Evolutionary conservation across 2,797 vertebrate genomes (phyloP).

Genomic region (Odontamblyopus lacepedii): DNA sequence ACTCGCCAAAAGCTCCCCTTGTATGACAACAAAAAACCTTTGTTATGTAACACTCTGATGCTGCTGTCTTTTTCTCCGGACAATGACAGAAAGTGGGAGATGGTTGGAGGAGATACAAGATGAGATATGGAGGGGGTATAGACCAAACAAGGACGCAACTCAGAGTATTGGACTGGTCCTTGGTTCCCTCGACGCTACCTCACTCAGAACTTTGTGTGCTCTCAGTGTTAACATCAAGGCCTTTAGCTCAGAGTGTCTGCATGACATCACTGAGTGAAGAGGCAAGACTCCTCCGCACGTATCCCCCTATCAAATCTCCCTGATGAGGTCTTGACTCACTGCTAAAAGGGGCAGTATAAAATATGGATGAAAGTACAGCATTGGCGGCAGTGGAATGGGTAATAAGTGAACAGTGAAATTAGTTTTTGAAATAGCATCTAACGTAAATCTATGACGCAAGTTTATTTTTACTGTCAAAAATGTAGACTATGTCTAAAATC

Average conservation of each 20-base stretch:
- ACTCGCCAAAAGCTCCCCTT: constrained; percentile 59
- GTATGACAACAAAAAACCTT: constrained; percentile 66
- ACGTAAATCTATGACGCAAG: neutral
- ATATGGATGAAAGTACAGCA: constrained; percentile 2
- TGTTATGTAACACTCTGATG: constrained; percentile 72
- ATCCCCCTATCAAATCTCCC: constrained; percentile 47
- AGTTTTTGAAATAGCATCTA: neutral
- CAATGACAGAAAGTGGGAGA: constrained; percentile 38
- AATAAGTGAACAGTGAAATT: neutral
- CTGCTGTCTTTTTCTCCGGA: constrained; percentile 44
- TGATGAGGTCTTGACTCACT: constrained; percentile 43
- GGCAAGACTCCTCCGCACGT: constrained; percentile 25
- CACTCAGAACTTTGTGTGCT: constrained; percentile 3
- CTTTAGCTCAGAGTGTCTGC: constrained; percentile 44
- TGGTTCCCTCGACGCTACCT: neutral
- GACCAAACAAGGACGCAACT: constrained; percentile 19
- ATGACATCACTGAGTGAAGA: constrained; percentile 62
- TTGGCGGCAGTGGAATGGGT: neutral
- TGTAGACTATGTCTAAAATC: neutral
- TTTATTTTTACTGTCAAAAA: neutral
- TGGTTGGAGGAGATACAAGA: constrained; percentile 15
- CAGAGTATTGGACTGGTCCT: constrained; percentile 4
- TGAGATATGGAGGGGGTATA: constrained; percentile 15
- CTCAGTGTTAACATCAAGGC: constrained; percentile 42
- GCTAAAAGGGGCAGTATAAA: constrained; percentile 17